phyloP scores from a whole-genome alignment of 1,140 invertebrate species.

The Scylla paramamosain region DNA sequence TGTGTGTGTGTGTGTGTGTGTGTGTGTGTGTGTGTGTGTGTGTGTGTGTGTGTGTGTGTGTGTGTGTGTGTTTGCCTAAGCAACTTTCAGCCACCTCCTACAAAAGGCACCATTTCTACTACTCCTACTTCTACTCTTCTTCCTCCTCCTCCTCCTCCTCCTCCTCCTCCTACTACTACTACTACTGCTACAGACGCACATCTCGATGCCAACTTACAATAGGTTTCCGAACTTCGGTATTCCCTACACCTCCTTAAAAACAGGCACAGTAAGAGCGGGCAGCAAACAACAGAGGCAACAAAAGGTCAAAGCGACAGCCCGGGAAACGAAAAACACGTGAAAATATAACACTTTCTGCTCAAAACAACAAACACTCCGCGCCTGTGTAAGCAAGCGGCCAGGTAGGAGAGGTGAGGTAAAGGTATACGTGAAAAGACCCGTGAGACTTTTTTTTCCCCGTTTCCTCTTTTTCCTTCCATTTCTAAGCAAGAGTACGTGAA shows the following conservation, averaged over 20 bases:
- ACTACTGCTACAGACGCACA: background rate
- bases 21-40: too few relatives aligned
- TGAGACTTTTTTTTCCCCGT: background rate
- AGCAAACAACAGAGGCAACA: background rate
- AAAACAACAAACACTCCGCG: background rate
- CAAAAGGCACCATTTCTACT: background rate
- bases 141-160: background rate
- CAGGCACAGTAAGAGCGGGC: background rate
- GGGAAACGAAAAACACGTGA: background rate
- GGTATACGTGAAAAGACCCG: background rate
- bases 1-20: too few relatives aligned
- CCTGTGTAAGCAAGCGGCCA: background rate
- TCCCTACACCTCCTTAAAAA: too few relatives aligned
- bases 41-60: too few relatives aligned
- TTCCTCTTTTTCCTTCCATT: background rate
- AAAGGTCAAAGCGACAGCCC: background rate
- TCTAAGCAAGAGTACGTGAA: too few relatives aligned
- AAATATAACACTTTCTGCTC: background rate
- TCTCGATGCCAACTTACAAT: background rate
- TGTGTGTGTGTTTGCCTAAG: too few relatives aligned
- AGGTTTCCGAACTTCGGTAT: background rate
- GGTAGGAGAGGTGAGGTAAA: background rate
- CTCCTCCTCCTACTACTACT: background rate
- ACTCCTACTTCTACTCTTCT: background rate
- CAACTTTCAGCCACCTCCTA: too few relatives aligned